Evolutionary conservation across 1,140 invertebrate genomes (phyloP).

Genomic region (Lineus longissimus): DNA sequence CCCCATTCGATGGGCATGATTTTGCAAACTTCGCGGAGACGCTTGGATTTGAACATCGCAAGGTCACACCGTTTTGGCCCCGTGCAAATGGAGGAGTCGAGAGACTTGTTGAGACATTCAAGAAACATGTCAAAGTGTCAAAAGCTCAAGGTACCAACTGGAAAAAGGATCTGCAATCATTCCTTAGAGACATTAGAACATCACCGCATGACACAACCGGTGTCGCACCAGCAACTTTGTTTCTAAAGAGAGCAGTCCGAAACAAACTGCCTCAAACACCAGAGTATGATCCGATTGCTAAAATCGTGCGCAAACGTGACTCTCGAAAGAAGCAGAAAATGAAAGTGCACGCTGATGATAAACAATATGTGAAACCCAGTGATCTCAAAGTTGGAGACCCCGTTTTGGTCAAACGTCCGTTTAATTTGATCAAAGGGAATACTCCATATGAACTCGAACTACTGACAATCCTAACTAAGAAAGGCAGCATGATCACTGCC

Average conservation of each 20-base stretch:
- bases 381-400: neutral
- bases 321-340: neutral
- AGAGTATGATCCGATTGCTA: neutral
- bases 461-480: neutral
- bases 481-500: neutral
- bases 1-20: slow-evolving; percentile 17
- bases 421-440: neutral
- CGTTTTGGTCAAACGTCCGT: neutral
- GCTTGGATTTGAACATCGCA: slow-evolving; percentile 20
- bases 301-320: neutral
- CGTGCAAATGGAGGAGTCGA: neutral
- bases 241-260: neutral
- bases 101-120: neutral
- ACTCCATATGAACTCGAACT: neutral
- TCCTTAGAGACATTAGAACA: neutral
- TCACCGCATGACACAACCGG: neutral
- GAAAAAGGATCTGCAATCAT: neutral
- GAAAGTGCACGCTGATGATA: neutral
- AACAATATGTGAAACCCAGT: neutral
- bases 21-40: slow-evolving; percentile 17
- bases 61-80: neutral
- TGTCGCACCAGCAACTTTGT: neutral
- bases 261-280: neutral
- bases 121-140: neutral
- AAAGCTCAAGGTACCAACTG: neutral